A percentile compares a stretch with the other conserved stretches of the same genome.
These are phyloP conservation scores for Stegodyphus mimosarum DNA, from an alignment of 1,140 invertebrate species.

Conservation along the genomic window DNA sequence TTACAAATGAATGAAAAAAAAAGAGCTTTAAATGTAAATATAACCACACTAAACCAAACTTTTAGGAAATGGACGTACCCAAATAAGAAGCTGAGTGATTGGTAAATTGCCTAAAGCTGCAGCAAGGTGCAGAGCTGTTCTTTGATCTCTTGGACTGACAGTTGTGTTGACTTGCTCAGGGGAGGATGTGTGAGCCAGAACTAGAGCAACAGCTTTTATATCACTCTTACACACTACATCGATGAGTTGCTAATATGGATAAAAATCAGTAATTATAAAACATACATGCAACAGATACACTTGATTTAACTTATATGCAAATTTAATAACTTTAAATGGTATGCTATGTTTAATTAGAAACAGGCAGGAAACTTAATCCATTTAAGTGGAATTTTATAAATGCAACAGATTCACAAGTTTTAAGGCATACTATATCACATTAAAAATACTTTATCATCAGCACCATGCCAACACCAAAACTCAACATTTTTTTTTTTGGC, in stretches of 20 bases:
- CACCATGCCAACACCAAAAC: too few species aligned
- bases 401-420: too few species aligned
- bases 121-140: slow-evolving; percentile 88
- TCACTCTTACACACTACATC: slow-evolving; percentile 79
- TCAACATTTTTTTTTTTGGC: too few species aligned
- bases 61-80: slow-evolving; percentile 75
- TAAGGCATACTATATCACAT: too few species aligned
- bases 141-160: slow-evolving; percentile 78
- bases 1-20: too few species aligned
- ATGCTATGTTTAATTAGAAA: too few species aligned
- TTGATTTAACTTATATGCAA: not conserved
- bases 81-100: slow-evolving; percentile 90
- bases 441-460: too few species aligned
- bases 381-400: too few species aligned
- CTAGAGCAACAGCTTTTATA: slow-evolving; percentile 70
- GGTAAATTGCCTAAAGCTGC: slow-evolving; percentile 89
- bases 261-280: slow-evolving; percentile 20
- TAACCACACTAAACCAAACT: too few species aligned
- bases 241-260: slow-evolving; percentile 76
- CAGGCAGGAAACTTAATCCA: too few species aligned
- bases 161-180: slow-evolving; percentile 73
- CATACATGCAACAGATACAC: not conserved
- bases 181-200: slow-evolving; percentile 70
- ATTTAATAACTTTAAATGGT: too few species aligned
- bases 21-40: too few species aligned